phyloP scores from a whole-genome alignment of 2,888 invertebrate species.

The Hemaris fuciformis region DNA sequence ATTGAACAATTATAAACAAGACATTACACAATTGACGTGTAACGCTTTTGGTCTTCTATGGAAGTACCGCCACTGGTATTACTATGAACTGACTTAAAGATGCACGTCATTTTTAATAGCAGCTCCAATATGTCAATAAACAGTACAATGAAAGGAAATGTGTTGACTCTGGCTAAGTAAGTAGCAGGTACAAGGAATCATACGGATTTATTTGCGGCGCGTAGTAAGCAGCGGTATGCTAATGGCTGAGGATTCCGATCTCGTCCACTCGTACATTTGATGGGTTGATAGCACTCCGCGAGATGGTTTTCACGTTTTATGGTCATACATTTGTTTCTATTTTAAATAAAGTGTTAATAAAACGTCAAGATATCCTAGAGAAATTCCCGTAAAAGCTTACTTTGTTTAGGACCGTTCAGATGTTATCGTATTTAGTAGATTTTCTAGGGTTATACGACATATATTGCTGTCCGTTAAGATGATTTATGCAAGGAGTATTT shows the following conservation, averaged over 20 bases:
- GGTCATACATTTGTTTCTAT: neutral
- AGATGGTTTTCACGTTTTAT: neutral
- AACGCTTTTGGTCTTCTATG: no score
- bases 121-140: no score
- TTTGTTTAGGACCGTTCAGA: neutral
- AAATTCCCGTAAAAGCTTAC: neutral
- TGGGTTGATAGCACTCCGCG: neutral
- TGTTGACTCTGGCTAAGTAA: neutral
- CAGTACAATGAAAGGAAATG: no score
- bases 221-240: slow-evolving; percentile 30
- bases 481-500: neutral
- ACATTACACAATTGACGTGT: no score
- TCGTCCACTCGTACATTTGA: neutral
- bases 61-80: no score
- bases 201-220: slow-evolving; percentile 62
- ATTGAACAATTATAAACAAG: no score
- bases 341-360: slow-evolving; percentile 6
- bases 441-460: neutral
- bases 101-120: no score
- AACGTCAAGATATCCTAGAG: neutral
- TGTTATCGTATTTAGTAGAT: neutral
- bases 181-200: slow-evolving; percentile 35
- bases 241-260: slow-evolving; percentile 30
- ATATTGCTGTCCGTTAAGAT: neutral
- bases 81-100: no score